phyloP scores from a whole-genome alignment of 2,797 vertebrate genomes.

The Coregonus sp. region DNA sequence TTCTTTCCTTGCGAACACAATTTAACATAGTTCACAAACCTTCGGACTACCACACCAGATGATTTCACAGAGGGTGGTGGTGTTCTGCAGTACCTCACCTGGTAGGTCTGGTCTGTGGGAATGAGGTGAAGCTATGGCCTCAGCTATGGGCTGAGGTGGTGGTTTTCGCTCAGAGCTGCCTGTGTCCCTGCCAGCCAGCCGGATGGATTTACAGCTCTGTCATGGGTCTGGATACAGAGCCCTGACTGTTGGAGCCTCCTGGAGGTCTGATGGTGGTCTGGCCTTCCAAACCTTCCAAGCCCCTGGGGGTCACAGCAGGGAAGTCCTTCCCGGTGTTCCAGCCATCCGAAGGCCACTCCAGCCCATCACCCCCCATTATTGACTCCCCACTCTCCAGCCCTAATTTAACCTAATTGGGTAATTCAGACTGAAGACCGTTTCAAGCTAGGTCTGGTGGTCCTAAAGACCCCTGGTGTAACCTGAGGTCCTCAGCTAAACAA shows the following conservation, averaged over 20 bases:
- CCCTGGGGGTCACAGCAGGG: slow-evolving; percentile 42
- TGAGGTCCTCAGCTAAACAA: slow-evolving; percentile 46
- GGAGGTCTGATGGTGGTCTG: not conserved
- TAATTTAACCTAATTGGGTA: slow-evolving; percentile 71
- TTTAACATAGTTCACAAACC: not conserved
- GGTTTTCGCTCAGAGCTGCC: not conserved
- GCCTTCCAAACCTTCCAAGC: slow-evolving; percentile 7
- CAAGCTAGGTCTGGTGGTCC: slow-evolving; percentile 45
- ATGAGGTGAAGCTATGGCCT: not conserved
- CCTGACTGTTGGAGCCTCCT: not conserved
- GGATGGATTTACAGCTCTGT: not conserved
- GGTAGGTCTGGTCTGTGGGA: not conserved
- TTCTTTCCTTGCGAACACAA: not conserved
- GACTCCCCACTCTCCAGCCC: slow-evolving; percentile 53
- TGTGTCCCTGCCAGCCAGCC: slow-evolving; percentile 9
- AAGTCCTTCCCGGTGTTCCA: slow-evolving; percentile 53
- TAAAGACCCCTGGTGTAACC: slow-evolving; percentile 19
- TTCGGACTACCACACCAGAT: not conserved
- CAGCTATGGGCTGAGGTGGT: not conserved
- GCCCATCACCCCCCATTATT: not conserved
- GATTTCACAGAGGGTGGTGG: not conserved
- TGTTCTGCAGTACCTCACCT: not conserved
- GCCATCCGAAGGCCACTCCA: slow-evolving; percentile 43
- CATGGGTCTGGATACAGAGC: not conserved
- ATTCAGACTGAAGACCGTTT: slow-evolving; percentile 66